phyloP scores from a whole-genome alignment of 2,888 invertebrate species.

The Thereva nobilitata region DNA sequence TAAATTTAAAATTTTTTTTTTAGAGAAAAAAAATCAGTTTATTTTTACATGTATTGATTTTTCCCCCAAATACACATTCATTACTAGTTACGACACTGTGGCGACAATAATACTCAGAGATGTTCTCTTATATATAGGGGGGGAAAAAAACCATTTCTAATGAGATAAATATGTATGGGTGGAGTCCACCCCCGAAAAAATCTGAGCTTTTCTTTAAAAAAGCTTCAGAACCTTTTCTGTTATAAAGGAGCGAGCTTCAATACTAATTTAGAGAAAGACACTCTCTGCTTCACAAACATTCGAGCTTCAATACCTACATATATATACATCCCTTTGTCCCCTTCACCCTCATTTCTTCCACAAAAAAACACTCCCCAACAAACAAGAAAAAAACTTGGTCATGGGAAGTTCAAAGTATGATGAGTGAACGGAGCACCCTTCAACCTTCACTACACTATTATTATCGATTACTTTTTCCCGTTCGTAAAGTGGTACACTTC shows the following conservation, averaged over 20 bases:
- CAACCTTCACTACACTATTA: background rate
- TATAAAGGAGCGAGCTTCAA: slow-evolving; percentile 1
- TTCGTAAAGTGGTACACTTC: too few relatives aligned
- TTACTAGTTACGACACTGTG: slow-evolving; percentile 24
- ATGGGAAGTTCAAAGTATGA: too few relatives aligned
- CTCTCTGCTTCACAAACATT: slow-evolving; percentile 8
- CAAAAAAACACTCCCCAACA: too few relatives aligned
- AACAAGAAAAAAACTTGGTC: too few relatives aligned
- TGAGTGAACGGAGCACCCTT: too few relatives aligned
- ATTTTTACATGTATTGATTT: slow-evolving; percentile 16
- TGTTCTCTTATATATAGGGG: slow-evolving; percentile 10
- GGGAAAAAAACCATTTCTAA: background rate
- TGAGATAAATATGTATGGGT: slow-evolving; percentile 23
- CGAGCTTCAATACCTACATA: background rate
- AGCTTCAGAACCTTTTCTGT: background rate
- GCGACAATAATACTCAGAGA: slow-evolving; percentile 23
- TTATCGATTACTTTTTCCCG: background rate
- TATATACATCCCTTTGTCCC: too few relatives aligned
- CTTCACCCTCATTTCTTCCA: too few relatives aligned
- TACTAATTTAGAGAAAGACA: background rate
- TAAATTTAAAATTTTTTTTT: background rate
- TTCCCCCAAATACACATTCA: slow-evolving; percentile 19
- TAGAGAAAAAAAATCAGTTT: background rate
- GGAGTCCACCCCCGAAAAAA: slow-evolving; percentile 9
- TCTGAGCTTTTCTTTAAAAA: slow-evolving; percentile 8